Conservation (phyloP, 2,113 vertebrate species). For the Saguinus imperator region DNA sequence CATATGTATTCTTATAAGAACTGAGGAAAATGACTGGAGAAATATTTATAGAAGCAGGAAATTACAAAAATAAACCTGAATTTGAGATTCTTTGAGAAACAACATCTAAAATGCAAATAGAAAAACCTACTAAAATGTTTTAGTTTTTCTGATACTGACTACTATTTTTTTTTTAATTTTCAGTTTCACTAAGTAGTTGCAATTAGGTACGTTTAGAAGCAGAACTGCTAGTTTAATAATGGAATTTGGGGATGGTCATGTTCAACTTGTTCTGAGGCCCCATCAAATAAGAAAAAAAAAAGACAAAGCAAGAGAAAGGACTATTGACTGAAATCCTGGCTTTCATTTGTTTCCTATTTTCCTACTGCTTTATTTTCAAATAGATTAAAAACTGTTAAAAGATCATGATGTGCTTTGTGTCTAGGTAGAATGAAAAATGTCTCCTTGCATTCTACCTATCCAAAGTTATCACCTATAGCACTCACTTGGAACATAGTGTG, state of each 20-base stretch:
- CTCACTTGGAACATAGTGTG: not conserved
- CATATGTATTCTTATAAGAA: slow-evolving; percentile 42
- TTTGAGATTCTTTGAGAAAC: slow-evolving; percentile 15
- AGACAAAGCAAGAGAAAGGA: not conserved
- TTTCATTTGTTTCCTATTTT: not conserved
- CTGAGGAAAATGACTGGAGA: slow-evolving; percentile 14
- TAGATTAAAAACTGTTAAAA: not conserved
- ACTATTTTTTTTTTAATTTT: not conserved
- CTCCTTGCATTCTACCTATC: not conserved
- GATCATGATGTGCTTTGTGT: not conserved
- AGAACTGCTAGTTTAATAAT: not conserved
- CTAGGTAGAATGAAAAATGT: not conserved
- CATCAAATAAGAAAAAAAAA: not conserved
- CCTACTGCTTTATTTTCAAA: not conserved
- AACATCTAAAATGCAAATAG: not conserved
- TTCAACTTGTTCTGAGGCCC: not conserved
- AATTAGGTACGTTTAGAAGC: not conserved
- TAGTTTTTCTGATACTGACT: not conserved
- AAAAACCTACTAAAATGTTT: not conserved
- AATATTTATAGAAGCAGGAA: slow-evolving; percentile 43
- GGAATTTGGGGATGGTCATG: not conserved
- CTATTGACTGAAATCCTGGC: not conserved
- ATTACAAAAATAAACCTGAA: not conserved
- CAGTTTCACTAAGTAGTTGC: not conserved
- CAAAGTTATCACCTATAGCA: fast-evolving